Evolutionary conservation across 1,140 invertebrate genomes (phyloP).

Genomic region (Zaprionus gabonicus): DNA sequence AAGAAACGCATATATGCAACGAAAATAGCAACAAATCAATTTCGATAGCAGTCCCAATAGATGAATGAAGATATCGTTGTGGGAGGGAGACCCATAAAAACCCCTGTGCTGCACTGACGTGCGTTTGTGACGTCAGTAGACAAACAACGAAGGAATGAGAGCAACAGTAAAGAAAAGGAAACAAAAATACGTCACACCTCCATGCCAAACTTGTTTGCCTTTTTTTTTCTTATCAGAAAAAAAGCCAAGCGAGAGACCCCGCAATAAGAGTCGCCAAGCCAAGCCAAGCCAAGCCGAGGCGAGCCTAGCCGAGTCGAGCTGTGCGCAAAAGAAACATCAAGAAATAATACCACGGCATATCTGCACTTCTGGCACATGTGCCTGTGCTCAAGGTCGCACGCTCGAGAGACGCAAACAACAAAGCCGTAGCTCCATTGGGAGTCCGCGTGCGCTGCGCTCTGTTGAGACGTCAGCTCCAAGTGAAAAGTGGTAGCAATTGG

Average conservation of each 20-base stretch:
- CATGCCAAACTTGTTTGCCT: conserved; percentile 4
- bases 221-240: not conserved
- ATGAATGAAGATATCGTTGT: conserved; percentile 8
- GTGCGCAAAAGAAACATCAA: no score
- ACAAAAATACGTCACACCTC: conserved; percentile 7
- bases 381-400: conserved; percentile 59
- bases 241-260: not conserved
- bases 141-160: not conserved
- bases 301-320: not conserved
- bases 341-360: conserved; percentile 15
- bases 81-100: not conserved
- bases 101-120: not conserved
- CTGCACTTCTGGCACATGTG: conserved; percentile 72
- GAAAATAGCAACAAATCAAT: conserved; percentile 9
- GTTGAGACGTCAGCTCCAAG: conserved; percentile 15
- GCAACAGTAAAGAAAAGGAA: not conserved
- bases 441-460: not conserved
- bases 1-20: not conserved
- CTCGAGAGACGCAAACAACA: conserved; percentile 40
- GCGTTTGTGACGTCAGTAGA: conserved; percentile 31
- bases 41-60: not conserved
- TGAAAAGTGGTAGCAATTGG: conserved; percentile 61
- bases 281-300: not conserved
- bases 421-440: conserved; percentile 16
- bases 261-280: conserved; percentile 19